phyloP scores from a whole-genome alignment of 2,797 vertebrate species.

The Triplophysa bombifrons region DNA sequence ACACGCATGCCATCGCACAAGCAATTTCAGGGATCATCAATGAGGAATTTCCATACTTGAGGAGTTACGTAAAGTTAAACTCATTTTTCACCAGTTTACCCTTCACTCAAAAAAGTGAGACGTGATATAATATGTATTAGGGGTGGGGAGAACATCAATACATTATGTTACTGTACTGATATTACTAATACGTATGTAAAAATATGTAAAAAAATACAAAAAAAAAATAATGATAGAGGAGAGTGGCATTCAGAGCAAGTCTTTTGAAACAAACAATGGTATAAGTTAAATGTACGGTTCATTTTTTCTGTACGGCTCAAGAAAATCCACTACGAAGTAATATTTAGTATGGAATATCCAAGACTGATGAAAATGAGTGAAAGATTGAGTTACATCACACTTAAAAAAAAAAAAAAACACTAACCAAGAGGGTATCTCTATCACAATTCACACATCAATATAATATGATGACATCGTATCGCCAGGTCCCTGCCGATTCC shows the following conservation, averaged over 20 bases:
- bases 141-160: not conserved
- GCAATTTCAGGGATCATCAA: constrained; percentile 36
- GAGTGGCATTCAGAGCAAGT: not conserved
- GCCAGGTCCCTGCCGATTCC: not conserved
- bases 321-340: not conserved
- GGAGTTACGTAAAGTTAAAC: not conserved
- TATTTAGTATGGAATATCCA: not conserved
- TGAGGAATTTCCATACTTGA: constrained; percentile 15
- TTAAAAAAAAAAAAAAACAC: not conserved
- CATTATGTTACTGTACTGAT: not conserved
- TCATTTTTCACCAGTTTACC: not conserved
- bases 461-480: not conserved
- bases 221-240: no score
- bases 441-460: no score
- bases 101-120: constrained; percentile 13
- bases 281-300: not conserved
- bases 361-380: not conserved
- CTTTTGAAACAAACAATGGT: not conserved
- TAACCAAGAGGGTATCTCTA: not conserved
- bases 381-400: not conserved
- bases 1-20: not conserved
- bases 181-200: no score
- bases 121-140: not conserved
- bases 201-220: no score
- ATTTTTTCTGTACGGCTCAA: not conserved